Evolutionary conservation across 2,888 invertebrate species (phyloP).

Genomic region (Peribatodes rhomboidaria): DNA sequence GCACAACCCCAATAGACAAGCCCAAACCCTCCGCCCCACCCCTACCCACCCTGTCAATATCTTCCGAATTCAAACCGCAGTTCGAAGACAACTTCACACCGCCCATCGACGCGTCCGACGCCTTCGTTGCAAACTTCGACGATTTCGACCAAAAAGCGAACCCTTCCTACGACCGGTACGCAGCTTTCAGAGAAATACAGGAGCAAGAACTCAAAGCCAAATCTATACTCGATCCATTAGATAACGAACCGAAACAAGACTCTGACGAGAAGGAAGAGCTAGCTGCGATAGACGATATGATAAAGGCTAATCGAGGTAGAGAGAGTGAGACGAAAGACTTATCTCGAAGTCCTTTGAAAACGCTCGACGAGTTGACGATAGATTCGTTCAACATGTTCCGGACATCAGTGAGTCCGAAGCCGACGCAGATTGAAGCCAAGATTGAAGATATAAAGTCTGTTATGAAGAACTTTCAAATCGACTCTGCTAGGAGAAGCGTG

Average conservation of each 20-base stretch:
- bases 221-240: slow-evolving; percentile 70
- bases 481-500: slow-evolving; percentile 71
- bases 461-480: slow-evolving; percentile 78
- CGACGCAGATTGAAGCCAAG: slow-evolving; percentile 76
- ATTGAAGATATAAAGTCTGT: slow-evolving; percentile 82
- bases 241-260: slow-evolving; percentile 69
- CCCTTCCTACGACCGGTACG: slow-evolving; percentile 92
- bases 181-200: slow-evolving; percentile 94
- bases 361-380: slow-evolving; percentile 75
- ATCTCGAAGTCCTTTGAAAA: slow-evolving; percentile 73
- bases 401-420: slow-evolving; percentile 80
- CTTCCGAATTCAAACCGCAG: slow-evolving; percentile 80
- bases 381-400: slow-evolving; percentile 78
- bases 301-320: slow-evolving; percentile 63
- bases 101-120: slow-evolving; percentile 67
- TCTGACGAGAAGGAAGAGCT: slow-evolving; percentile 75
- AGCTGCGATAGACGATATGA: slow-evolving; percentile 68
- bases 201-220: slow-evolving; percentile 89
- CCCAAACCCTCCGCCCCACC: slow-evolving; percentile 49
- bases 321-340: slow-evolving; percentile 62
- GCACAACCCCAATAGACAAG: slow-evolving; percentile 45
- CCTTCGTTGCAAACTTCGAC: slow-evolving; percentile 90
- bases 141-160: slow-evolving; percentile 86
- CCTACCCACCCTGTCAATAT: slow-evolving; percentile 44
- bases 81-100: slow-evolving; percentile 89